Evolutionary conservation across 2,113 vertebrate species (phyloP), one percentile per base, ranked within the genome.

Genomic region (Ellobius talpinus): DNA sequence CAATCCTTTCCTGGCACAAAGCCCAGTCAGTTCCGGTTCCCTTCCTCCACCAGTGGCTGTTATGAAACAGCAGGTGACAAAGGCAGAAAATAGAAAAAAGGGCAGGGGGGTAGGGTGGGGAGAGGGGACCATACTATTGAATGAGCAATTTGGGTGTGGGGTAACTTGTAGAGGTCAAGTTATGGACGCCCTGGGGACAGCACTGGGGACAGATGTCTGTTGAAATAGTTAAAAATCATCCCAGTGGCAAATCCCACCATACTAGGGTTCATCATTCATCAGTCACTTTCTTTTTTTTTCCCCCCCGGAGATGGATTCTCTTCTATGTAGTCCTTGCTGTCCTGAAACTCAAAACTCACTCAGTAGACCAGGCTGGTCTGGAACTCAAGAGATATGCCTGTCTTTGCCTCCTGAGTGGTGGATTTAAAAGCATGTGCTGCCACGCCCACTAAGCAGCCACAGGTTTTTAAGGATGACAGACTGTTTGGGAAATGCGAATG

Each of bases 101-200:
- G 4, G 1, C 47, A 47, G 29, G 17, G n/a, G n/a, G 66, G n/a
- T 45, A 36, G 23, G 11, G 7, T 4, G 10, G 47, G 13, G 3
- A 39, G 12, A 17, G 36, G 4, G 2, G 2, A 55, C 0, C 4
- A 45, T 3, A 5, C 26, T 2, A 52, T 21, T 0, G 23, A n/a
- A 55, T 0, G 0, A 8, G 0, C 21, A 21, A 79, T 70, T 70
- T 68, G 55, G 45, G 21, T n/a, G 4, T 4, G 26, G 24, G 39
- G 39, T 58, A 78, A 42, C 3, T n/a, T 45, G 45, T 33, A 2
- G 17, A 50, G 6, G 33, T 66, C 0, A 3, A 50, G 26, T 8
- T 14, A 16, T 0, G 33, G 78, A 24, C 12, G 3, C 2, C 36
- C 2, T 7, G 47, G 10, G 26, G 29, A 45, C 8, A 50, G 5